phyloP scores from a whole-genome alignment of 2,888 invertebrate species.

The Bombylius major region DNA sequence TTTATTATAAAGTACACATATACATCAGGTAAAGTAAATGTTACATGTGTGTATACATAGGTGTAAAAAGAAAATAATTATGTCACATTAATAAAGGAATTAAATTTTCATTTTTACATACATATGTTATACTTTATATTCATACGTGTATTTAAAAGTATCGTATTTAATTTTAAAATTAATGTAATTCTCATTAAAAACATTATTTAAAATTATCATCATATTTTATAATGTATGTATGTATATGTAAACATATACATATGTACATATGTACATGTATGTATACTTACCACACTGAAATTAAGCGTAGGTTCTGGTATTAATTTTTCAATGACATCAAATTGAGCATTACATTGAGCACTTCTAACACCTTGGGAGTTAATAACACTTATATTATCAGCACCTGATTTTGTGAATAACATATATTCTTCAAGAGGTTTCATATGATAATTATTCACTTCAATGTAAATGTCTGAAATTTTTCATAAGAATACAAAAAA shows the following conservation, averaged over 20 bases:
- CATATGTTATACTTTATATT: no score
- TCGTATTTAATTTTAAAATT: no score
- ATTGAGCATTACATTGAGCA: conserved; percentile 72
- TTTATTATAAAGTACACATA: no score
- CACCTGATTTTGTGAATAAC: conserved; percentile 74
- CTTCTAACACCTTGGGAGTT: conserved; percentile 76
- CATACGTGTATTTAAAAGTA: no score
- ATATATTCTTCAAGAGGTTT: conserved; percentile 85
- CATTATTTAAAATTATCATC: no score
- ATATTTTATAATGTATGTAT: no score
- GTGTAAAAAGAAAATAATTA: no score
- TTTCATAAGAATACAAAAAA: not conserved
- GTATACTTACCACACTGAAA: conserved; percentile 42
- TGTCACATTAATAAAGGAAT: no score
- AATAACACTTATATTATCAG: conserved; percentile 75
- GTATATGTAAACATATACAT: not conserved
- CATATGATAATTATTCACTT: conserved; percentile 70
- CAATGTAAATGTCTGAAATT: conserved; percentile 64
- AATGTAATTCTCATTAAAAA: no score
- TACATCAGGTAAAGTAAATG: no score
- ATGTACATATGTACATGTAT: not conserved
- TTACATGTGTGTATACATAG: no score
- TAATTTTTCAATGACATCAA: conserved; percentile 49
- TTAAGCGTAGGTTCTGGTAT: conserved; percentile 45
- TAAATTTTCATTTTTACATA: no score